Evolutionary conservation across 2,888 invertebrate genomes (phyloP), one percentile per base, ranked within the genome.

Genomic region (Dicroscelio sp.): DNA sequence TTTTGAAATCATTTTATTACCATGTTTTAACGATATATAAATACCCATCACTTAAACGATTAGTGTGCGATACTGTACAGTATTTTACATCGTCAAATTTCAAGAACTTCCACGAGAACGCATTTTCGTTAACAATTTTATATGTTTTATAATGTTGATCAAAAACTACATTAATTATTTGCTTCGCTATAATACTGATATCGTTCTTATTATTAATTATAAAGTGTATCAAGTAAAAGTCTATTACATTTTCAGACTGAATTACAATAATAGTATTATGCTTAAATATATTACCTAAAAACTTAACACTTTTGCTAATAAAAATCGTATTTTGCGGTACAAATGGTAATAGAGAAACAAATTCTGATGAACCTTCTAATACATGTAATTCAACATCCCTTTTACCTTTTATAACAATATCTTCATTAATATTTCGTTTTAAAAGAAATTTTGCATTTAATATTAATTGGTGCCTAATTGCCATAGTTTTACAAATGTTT

Each of bases 401-500:
- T n/a, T n/a, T n/a, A n/a, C n/a, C n/a, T n/a, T n/a, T n/a, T n/a
- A n/a, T n/a, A n/a, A n/a, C n/a, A n/a, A n/a, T n/a, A n/a, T n/a
- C n/a, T n/a, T n/a, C n/a, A n/a, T n/a, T n/a, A n/a, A n/a, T n/a
- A n/a, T n/a, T n/a, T n/a, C n/a, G n/a, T n/a, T n/a, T n/a, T n/a
- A n/a, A n/a, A n/a, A n/a, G n/a, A n/a, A n/a, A n/a, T n/a, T n/a
- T n/a, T n/a, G n/a, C n/a, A n/a, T n/a, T n/a, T n/a, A n/a, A n/a
- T n/a, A n/a, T n/a, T n/a, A n/a, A n/a, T n/a, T n/a, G n/a, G n/a
- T n/a, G n/a, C n/a, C n/a, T n/a, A n/a, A n/a, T n/a, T n/a, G n/a
- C n/a, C n/a, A n/a, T n/a, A n/a, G n/a, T n/a, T n/a, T n/a, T 82
- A 78, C 79, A 87, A 35, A 91, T 67, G 83, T 93, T 90, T 1